These are phyloP conservation scores for Philantomba maxwellii DNA, from an alignment of 2,113 vertebrate genomes.

Conservation along the genomic window DNA sequence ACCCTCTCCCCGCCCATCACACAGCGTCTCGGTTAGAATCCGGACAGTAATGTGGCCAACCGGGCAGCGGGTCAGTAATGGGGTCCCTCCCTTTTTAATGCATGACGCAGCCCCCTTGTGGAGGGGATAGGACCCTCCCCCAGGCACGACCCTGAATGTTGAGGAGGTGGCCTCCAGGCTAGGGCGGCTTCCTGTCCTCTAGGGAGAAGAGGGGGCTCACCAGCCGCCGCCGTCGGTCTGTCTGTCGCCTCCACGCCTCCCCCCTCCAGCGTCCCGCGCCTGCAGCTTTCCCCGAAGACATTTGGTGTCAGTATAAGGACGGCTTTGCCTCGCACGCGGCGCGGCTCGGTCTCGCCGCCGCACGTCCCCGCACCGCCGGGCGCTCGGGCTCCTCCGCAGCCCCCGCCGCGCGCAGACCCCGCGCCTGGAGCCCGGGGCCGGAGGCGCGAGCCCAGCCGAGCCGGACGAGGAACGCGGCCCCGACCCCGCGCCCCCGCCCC, in stretches of 20 bases:
- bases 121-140: neutral
- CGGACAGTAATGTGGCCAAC: neutral
- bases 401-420: constrained; percentile 60
- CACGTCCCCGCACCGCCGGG: constrained; percentile 62
- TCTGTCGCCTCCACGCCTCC: constrained; percentile 61
- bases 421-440: constrained; percentile 3
- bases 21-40: neutral
- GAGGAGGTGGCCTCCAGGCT: neutral
- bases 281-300: constrained; percentile 75
- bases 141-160: neutral
- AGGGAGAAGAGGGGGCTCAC: neutral
- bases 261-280: constrained; percentile 61
- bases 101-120: constrained; percentile 25
- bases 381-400: constrained; percentile 65
- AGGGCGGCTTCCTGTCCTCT: neutral
- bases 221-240: constrained; percentile 24
- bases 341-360: constrained; percentile 68
- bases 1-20: neutral
- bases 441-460: neutral
- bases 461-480: neutral
- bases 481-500: neutral
- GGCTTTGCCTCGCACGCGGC: constrained; percentile 69
- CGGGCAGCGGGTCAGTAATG: neutral
- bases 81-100: neutral
- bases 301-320: constrained; percentile 76